Evolutionary conservation across 1,140 invertebrate species (phyloP).

Genomic region (Oryctes rhinoceros): DNA sequence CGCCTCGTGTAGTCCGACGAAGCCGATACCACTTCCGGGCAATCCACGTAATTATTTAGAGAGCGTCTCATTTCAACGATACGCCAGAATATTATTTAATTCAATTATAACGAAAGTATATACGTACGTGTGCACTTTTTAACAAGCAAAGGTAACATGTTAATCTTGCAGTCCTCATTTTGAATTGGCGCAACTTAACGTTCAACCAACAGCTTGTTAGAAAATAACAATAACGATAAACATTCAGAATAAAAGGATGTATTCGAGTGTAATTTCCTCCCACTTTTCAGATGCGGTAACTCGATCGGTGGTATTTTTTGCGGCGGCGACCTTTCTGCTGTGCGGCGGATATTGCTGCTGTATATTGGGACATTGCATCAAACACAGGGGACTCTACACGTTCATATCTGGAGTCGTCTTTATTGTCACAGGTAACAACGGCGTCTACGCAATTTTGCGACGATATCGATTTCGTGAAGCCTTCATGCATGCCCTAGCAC

Average conservation of each 20-base stretch:
- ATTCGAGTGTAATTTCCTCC: background rate
- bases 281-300: slow-evolving; percentile 74
- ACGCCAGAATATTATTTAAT: too few relatives aligned
- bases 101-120: too few relatives aligned
- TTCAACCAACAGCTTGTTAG: too few relatives aligned
- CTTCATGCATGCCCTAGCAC: background rate
- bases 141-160: background rate
- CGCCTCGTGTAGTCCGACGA: background rate
- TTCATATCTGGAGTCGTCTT: slow-evolving; percentile 77
- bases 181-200: too few relatives aligned
- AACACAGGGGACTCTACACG: slow-evolving; percentile 69
- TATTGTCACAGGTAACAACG: slow-evolving; percentile 71
- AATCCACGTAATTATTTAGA: too few relatives aligned
- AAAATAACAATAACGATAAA: too few relatives aligned
- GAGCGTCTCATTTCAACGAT: too few relatives aligned
- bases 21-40: too few relatives aligned
- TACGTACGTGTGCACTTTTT: background rate
- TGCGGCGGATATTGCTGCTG: slow-evolving; percentile 72
- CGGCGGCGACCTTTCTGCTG: slow-evolving; percentile 71
- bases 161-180: background rate
- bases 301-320: slow-evolving; percentile 72
- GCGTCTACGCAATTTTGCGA: background rate
- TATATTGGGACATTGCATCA: slow-evolving; percentile 70
- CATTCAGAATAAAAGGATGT: background rate
- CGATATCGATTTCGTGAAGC: background rate